Evolutionary conservation across 2,113 vertebrate species (phyloP), one percentile per base, ranked within the genome.

Genomic region (Aptenodytes forsteri): DNA sequence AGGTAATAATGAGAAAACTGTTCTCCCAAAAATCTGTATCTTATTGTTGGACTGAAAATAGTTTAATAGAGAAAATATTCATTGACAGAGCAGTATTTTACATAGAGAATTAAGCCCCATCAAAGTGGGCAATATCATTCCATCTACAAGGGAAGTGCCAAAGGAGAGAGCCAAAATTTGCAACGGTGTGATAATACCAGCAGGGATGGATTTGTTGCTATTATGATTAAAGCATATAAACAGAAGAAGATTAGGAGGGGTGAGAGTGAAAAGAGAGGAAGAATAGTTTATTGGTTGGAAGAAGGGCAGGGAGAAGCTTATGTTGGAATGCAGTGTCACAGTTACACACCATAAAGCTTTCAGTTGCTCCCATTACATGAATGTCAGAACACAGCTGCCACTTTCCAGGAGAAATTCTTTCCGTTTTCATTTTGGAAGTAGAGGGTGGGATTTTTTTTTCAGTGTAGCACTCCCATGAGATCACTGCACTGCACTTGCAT

Each of bases 301-400:
- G 97, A 96, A 93, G 95, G 96, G 88, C 91, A 96, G 83, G 85
- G 95, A 97, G 97, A 97, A 97, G 97, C 97, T 97, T 97, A 96
- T 96, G 94, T 95, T 97, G 97, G 96, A 97, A 97, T 98, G 96
- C 95, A 95, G 96, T 97, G 97, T 98, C 97, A 96, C 97, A 95
- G 94, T 97, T 98, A 96, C 96, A 97, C 96, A 91, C 97, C 97
- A 97, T 97, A 97, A 97, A 98, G 94, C 93, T 98, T 97, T 97
- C 97, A 96, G 93, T 97, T 94, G 92, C 94, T 97, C 96, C 92
- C 95, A 97, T 97, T 97, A 97, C 94, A 96, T 44, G 95, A 87
- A 95, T 95, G 96, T 96, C 92, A 90, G 94, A 97, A 90, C 9
- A 13, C 93, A 97, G 94, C 96, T 95, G 92, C 97, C 97, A 97